Conservation (phyloP, 2,797 vertebrate genomes). For the Danio aesculapii region DNA sequence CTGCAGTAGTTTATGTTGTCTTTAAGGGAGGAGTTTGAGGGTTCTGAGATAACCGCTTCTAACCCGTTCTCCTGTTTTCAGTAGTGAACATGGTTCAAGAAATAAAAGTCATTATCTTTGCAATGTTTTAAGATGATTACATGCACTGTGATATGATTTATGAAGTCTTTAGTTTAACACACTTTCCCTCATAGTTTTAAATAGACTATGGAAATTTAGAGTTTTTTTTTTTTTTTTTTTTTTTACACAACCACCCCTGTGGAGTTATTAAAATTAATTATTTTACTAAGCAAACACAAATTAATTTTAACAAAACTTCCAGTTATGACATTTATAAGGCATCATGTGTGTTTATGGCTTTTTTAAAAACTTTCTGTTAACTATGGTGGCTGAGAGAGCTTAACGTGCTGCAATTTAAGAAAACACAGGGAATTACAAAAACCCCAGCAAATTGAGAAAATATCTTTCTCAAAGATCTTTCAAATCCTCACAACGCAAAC, state of each 20-base stretch:
- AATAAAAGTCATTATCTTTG: not conserved
- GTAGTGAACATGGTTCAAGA: not conserved
- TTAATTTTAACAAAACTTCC: not conserved
- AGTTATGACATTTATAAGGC: not conserved
- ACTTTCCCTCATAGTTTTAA: not conserved
- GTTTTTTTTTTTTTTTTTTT: not conserved
- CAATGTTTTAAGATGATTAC: not conserved
- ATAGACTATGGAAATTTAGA: not conserved
- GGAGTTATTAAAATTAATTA: too few relatives aligned
- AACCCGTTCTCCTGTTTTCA: constrained; percentile 28
- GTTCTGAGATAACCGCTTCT: not conserved
- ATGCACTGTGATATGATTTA: not conserved
- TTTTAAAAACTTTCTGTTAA: too few relatives aligned
- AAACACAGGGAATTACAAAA: too few relatives aligned
- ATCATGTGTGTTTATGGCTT: too few relatives aligned
- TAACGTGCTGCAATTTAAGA: too few relatives aligned
- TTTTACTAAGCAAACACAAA: not conserved
- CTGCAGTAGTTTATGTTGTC: constrained; percentile 2
- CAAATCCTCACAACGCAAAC: too few relatives aligned
- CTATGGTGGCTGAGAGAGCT: too few relatives aligned
- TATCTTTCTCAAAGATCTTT: too few relatives aligned
- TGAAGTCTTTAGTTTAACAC: not conserved
- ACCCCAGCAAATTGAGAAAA: too few relatives aligned
- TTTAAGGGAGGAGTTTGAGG: not conserved
- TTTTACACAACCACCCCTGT: not conserved